Conservation (phyloP, 2,113 vertebrate genomes). For the Lampris incognitus region DNA sequence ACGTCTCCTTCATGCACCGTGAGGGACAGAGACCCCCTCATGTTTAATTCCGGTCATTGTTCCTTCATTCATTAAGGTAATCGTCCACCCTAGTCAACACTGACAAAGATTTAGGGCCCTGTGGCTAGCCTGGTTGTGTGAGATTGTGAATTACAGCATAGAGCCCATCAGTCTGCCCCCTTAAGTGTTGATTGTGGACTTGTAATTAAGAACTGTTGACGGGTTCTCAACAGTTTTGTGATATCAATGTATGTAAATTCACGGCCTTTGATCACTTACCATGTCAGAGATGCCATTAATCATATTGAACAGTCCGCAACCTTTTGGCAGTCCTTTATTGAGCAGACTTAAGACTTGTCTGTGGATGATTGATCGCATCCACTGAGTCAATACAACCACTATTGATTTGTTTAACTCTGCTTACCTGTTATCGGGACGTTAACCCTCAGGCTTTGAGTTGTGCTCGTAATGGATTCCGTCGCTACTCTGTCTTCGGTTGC, state of each 20-base stretch:
- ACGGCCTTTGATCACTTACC: constrained; percentile 24
- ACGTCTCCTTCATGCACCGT: constrained; percentile 8
- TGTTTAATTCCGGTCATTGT: background rate
- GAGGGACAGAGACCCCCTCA: background rate
- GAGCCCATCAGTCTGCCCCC: background rate
- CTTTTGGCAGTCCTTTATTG: constrained; percentile 51
- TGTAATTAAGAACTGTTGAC: constrained; percentile 6
- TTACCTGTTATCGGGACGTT: constrained; percentile 69
- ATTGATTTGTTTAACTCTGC: constrained; percentile 65
- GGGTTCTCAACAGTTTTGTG: constrained; percentile 9
- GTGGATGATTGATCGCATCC: constrained; percentile 66
- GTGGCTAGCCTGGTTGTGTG: background rate
- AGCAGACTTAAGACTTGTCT: constrained; percentile 43
- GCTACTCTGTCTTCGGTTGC: constrained; percentile 23
- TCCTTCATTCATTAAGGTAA: constrained; percentile 26
- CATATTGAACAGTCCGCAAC: constrained; percentile 24
- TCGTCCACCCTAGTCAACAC: background rate
- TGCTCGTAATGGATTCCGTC: constrained; percentile 50
- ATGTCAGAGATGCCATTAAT: constrained; percentile 40
- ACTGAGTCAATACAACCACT: constrained; percentile 40
- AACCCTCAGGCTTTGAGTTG: constrained; percentile 50
- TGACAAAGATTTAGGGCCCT: background rate
- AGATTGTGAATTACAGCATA: background rate
- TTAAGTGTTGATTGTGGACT: constrained; percentile 3
- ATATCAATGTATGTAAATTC: constrained; percentile 43